Evolutionary conservation across 2,797 vertebrate genomes (phyloP), one percentile per base, ranked within the genome.

Genomic region (Tragopan temminckii): DNA sequence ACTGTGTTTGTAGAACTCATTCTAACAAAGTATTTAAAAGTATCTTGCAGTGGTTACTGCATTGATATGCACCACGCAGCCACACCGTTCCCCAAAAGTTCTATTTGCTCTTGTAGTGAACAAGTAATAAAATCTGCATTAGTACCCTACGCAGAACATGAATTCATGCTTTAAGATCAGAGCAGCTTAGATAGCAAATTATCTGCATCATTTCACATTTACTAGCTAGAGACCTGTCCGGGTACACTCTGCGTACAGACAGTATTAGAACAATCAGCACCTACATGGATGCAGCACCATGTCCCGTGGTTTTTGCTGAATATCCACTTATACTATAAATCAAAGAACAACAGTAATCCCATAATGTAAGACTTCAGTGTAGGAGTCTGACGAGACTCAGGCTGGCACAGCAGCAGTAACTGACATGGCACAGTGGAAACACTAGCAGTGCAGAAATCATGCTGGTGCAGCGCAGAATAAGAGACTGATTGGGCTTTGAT

Each of bases 101-200:
- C 68, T 72, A 48, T 93, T 95, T 94, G 21, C 79, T 94, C 76
- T 96, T 94, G 89, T 77, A 94, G 77, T 23, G 90, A 95, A 42
- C 81, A 82, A 97, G 72, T 63, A 96, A 95, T 95, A 96, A 97
- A 97, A 96, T 92, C 80, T 89, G 62, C 94, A 91, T 92, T 96
- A 97, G 62, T 36, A 80, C 59, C 85, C 90, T 53, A 85, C 42
- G 69, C 86, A 95, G 77, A 94, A 91, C 82, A 53, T 53, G 77
- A 97, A 96, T 86, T 92, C 90, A 90, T 46, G 68, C 93, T 97
- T 94, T 95, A 96, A 96, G 94, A 89, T 94, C 91, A 86, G 94
- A 97, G 81, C 80, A 82, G 83, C 85, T 97, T 94, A 88, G 89
- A 91, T 38, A 96, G 75, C 94, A 97, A 97, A 97, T 98, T 96